phyloP scores from a whole-genome alignment of 2,888 invertebrate species.

The Limenitis camilla region DNA sequence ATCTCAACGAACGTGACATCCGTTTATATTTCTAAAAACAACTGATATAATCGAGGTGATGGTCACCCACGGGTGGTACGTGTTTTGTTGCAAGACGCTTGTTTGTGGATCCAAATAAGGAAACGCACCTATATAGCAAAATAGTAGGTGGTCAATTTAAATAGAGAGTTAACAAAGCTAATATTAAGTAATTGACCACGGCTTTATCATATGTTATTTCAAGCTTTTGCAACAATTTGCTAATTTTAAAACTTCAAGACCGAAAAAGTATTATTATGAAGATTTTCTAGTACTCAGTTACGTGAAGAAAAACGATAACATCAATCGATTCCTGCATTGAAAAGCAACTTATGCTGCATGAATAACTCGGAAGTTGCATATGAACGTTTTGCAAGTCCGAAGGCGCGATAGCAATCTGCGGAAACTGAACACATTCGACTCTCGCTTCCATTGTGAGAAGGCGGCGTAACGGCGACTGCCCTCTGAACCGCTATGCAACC shows the following conservation, averaged over 20 bases:
- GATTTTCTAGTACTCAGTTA: no score
- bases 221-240: no score
- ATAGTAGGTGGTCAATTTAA: constrained; percentile 33
- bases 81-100: constrained; percentile 50
- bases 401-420: constrained; percentile 54
- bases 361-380: constrained; percentile 46
- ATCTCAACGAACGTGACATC: constrained; percentile 48
- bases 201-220: not conserved
- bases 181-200: constrained; percentile 23
- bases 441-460: constrained; percentile 62
- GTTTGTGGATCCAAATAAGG: constrained; percentile 51
- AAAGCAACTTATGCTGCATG: constrained; percentile 9
- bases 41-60: constrained; percentile 40
- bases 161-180: constrained; percentile 33
- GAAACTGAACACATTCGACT: constrained; percentile 49
- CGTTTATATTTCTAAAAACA: constrained; percentile 46
- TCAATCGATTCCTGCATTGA: not conserved
- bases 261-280: no score
- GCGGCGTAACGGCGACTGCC: constrained; percentile 52
- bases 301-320: no score
- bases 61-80: constrained; percentile 56
- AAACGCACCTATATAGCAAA: constrained; percentile 40
- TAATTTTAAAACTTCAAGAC: no score
- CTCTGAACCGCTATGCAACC: constrained; percentile 55
- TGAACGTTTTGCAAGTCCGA: constrained; percentile 40